These are phyloP conservation scores for Nyctibius grandis DNA, from an alignment of 2,797 vertebrate species.

Conservation along the genomic window DNA sequence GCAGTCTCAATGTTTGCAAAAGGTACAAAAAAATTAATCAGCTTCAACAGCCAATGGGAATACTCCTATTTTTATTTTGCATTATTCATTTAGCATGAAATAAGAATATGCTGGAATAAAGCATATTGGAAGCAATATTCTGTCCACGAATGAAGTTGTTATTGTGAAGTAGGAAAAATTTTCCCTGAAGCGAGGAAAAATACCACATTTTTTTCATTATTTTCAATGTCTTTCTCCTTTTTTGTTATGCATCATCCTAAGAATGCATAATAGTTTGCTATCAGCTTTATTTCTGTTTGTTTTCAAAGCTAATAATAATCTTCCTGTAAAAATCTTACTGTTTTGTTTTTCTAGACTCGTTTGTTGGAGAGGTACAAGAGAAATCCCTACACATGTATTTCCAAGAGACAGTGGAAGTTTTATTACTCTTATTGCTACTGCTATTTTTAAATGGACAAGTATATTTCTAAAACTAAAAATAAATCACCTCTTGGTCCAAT, in stretches of 20 bases:
- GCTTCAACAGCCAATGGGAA: background rate
- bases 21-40: background rate
- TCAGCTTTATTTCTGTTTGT: background rate
- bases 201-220: background rate
- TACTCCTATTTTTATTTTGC: background rate
- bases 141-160: background rate
- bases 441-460: background rate
- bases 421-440: background rate
- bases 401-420: background rate
- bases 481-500: background rate
- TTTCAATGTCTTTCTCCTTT: background rate
- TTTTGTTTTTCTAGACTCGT: background rate
- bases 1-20: background rate
- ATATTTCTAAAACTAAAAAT: background rate
- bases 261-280: background rate
- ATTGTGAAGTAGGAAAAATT: background rate
- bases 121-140: background rate
- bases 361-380: background rate
- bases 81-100: background rate
- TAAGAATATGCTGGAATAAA: background rate
- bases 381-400: background rate
- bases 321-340: background rate
- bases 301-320: background rate
- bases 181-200: background rate
- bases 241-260: background rate